Evolutionary conservation across 2,888 invertebrate species (phyloP).

Genomic region (Gastrophysa polygoni): DNA sequence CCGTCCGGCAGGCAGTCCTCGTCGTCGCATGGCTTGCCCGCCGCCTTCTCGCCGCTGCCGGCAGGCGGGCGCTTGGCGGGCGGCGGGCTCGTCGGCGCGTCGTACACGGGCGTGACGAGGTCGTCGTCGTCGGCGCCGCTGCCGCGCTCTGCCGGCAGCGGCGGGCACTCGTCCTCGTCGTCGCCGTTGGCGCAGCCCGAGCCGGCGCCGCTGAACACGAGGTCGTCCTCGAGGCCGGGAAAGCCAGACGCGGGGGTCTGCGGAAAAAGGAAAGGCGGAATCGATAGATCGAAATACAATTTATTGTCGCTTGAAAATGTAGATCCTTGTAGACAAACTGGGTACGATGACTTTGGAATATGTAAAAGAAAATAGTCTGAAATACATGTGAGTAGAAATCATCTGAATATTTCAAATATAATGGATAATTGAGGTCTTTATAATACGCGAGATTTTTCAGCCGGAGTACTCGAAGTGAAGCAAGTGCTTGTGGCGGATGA

Average conservation of each 20-base stretch:
- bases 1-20: slow-evolving; percentile 88
- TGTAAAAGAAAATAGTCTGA: no score
- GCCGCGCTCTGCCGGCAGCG: slow-evolving; percentile 67
- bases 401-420: no score
- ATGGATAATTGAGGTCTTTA: no score
- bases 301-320: no score
- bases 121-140: slow-evolving; percentile 84
- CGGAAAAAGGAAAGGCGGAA: no score
- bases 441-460: no score
- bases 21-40: slow-evolving; percentile 66
- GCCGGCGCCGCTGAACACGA: slow-evolving; percentile 90
- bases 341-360: no score
- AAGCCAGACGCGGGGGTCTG: slow-evolving; percentile 87
- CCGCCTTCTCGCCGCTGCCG: slow-evolving; percentile 32
- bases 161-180: slow-evolving; percentile 91
- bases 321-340: no score
- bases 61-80: slow-evolving; percentile 60
- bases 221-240: slow-evolving; percentile 80
- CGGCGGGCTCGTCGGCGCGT: slow-evolving; percentile 78
- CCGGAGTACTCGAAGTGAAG: no score
- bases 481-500: no score
- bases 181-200: slow-evolving; percentile 89
- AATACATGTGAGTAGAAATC: no score
- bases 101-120: slow-evolving; percentile 90
- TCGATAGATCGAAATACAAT: no score